Conservation (phyloP, 2,113 vertebrate species). For the Dermatemys mawii region DNA sequence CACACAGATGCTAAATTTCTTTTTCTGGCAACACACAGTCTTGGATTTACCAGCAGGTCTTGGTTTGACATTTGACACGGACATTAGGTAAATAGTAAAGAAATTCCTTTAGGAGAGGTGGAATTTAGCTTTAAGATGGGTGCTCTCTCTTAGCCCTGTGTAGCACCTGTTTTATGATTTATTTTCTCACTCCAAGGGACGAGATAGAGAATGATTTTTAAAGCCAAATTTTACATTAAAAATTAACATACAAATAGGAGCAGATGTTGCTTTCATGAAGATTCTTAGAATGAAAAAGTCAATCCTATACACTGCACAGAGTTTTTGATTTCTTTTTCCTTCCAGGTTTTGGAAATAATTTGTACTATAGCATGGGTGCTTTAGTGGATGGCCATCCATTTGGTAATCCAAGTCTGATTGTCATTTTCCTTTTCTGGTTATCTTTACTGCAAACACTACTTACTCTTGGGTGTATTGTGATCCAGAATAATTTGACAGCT, state of each 20-base stretch:
- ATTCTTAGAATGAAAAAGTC: slow-evolving; percentile 27
- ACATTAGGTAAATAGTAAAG: not conserved
- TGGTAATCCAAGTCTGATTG: not conserved
- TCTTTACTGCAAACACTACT: not conserved
- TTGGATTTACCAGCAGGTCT: not conserved
- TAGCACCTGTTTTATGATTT: slow-evolving; percentile 56
- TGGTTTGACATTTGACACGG: slow-evolving; percentile 1
- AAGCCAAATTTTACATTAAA: slow-evolving; percentile 58
- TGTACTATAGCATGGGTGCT: not conserved
- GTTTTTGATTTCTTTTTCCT: slow-evolving; percentile 14
- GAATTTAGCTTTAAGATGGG: slow-evolving; percentile 20
- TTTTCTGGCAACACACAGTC: not conserved
- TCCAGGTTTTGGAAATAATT: not conserved
- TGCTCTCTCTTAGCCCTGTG: not conserved
- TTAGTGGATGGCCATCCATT: not conserved
- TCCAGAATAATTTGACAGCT: not conserved
- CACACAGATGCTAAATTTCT: not conserved
- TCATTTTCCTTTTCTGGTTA: not conserved
- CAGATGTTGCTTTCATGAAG: slow-evolving; percentile 69
- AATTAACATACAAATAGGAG: slow-evolving; percentile 71
- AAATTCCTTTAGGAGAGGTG: slow-evolving; percentile 8
- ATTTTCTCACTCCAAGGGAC: slow-evolving; percentile 21
- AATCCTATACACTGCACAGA: not conserved
- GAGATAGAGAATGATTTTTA: slow-evolving; percentile 31
- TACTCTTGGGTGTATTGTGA: not conserved